Evolutionary conservation across 2,888 invertebrate species (phyloP).

Genomic region (Papilio gigon): DNA sequence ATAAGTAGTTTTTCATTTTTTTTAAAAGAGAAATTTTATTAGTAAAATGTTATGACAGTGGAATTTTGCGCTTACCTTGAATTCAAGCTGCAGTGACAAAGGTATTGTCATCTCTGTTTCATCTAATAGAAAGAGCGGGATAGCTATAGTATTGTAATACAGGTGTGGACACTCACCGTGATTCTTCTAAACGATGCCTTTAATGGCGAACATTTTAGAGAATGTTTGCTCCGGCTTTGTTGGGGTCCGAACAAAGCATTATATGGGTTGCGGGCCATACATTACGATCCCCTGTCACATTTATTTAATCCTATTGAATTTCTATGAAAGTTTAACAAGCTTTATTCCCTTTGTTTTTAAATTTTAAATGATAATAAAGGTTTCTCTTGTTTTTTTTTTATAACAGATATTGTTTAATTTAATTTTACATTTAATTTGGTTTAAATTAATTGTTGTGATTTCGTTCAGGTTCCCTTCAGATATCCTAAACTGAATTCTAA

Average conservation of each 20-base stretch:
- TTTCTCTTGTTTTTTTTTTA: constrained; percentile 4
- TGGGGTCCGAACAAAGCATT: constrained; percentile 16
- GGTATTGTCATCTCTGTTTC: too few relatives aligned
- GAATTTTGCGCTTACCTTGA: too few relatives aligned
- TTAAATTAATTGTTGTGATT: too few relatives aligned
- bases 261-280: constrained; percentile 9
- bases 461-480: too few relatives aligned
- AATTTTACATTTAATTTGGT: too few relatives aligned
- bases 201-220: constrained; percentile 7
- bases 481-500: too few relatives aligned
- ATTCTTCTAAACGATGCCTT: not conserved
- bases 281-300: constrained; percentile 26
- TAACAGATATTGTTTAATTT: not conserved
- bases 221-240: constrained; percentile 20
- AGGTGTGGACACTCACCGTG: not conserved
- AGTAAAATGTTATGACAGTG: too few relatives aligned
- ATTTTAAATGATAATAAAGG: not conserved
- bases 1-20: too few relatives aligned
- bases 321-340: constrained; percentile 17
- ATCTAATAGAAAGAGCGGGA: not conserved
- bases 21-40: too few relatives aligned
- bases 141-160: not conserved
- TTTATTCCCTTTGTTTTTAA: constrained; percentile 17
- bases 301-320: constrained; percentile 25
- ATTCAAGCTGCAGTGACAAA: too few relatives aligned